Conservation (phyloP, 2,797 vertebrate genomes). For the Columba guinea region DNA sequence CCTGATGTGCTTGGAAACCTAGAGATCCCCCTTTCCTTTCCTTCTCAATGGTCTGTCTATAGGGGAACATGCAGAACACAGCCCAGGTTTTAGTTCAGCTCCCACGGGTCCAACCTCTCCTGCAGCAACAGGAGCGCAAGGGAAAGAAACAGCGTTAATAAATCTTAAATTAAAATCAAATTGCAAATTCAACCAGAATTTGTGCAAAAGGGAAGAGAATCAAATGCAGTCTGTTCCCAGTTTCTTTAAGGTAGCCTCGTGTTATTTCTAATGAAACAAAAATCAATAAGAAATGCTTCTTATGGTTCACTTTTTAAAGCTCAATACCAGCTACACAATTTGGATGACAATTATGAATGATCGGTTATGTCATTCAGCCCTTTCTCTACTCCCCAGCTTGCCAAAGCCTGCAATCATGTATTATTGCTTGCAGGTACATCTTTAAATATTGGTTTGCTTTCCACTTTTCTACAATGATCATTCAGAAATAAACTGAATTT, state of each 20-base stretch:
- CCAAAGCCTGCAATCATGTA: slow-evolving; percentile 72
- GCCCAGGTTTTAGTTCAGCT: neutral
- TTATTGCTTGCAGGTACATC: slow-evolving; percentile 73
- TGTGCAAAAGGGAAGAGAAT: slow-evolving; percentile 80
- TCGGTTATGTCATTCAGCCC: slow-evolving; percentile 77
- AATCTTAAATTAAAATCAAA: slow-evolving; percentile 78
- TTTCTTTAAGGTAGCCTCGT: slow-evolving; percentile 79
- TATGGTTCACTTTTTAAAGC: slow-evolving; percentile 82
- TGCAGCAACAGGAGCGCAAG: neutral
- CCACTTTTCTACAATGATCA: slow-evolving; percentile 69
- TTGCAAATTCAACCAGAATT: slow-evolving; percentile 76
- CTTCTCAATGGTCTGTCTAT: neutral
- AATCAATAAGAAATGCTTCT: slow-evolving; percentile 89
- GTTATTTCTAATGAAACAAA: slow-evolving; percentile 82
- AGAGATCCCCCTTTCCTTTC: neutral
- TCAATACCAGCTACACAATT: slow-evolving; percentile 87
- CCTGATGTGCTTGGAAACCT: fast-evolving
- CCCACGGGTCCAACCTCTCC: neutral
- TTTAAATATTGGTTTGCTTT: slow-evolving; percentile 76
- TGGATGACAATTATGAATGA: slow-evolving; percentile 90
- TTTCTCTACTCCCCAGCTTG: slow-evolving; percentile 60
- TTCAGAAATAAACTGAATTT: slow-evolving; percentile 77
- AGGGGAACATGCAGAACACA: neutral
- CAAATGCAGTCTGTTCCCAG: slow-evolving; percentile 80
- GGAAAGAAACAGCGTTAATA: slow-evolving; percentile 68